Base-by-base conservation (phyloP, 2,113 vertebrate species). In the human (Homo sapiens) region DNA sequence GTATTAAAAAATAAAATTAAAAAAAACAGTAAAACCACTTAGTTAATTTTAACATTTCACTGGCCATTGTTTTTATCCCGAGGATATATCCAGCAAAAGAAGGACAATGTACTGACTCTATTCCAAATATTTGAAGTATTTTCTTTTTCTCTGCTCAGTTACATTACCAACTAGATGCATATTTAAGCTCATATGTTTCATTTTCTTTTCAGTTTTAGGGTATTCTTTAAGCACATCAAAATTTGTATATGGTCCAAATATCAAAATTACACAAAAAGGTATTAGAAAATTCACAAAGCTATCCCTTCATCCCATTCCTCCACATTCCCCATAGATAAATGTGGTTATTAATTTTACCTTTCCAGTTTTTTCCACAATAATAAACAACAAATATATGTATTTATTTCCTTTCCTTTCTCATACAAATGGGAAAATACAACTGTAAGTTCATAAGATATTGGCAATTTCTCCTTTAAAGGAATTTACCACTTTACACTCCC, bases 371-470 rank as follows among this genome's bases (percentile, higher is more conserved):
- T 48, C 6, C 75, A 52, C 14, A 52, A 95, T 92, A 95, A 80
- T 43, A 61, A 86, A 86, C 1, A 80, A 80, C 17, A 82, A 57
- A 85, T 85, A 70, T 38, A 68, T 50, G 30, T 14, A 79, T 73
- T 61, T 87, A 17, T 66, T n/a, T 20, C 16, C 14, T 38, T 45
- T 89, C 48, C 32, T 79, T 95, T 92, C 52, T 91, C 61, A 79
- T 55, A 94, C 35, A 57, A 95, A 94, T 70, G 8, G 59, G n/a
- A 80, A 93, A 94, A 81, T 59, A 22, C 5, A 75, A 8, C 30
- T n/a, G 6, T 55, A 92, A 64, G 86, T 94, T 30, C 48, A 4
- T 94, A 95, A 85, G 32, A 87, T n/a, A 96, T 16, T 86, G 35
- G 22, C 16, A 90, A 81, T 57, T 61, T 92, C 6, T 17, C 27